Evolutionary conservation across 2,797 vertebrate genomes (phyloP).

Genomic region (Staurois parvus): DNA sequence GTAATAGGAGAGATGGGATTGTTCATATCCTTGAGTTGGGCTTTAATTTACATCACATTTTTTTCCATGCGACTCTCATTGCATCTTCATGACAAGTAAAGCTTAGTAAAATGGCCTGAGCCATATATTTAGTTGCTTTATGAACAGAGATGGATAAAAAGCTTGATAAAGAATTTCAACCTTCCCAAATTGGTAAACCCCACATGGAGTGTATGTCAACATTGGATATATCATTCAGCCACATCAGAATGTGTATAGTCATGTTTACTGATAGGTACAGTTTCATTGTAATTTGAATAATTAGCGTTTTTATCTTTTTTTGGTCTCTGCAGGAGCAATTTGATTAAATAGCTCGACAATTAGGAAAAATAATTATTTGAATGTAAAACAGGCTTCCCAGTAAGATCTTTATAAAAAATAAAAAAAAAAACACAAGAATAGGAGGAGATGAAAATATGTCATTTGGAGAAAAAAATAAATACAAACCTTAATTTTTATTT

Average conservation of each 20-base stretch:
- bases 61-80: no score
- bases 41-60: no score
- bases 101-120: no score
- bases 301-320: not conserved
- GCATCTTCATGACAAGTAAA: no score
- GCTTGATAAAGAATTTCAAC: no score
- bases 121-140: no score
- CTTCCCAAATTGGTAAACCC: no score
- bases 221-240: not conserved
- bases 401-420: slow-evolving; percentile 5
- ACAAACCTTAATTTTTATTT: slow-evolving; percentile 28
- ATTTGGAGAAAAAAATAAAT: not conserved
- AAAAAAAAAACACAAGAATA: not conserved
- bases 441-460: not conserved
- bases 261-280: not conserved
- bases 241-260: not conserved
- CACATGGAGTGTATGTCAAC: no score
- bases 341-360: slow-evolving; percentile 10
- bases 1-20: no score
- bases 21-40: no score
- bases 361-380: not conserved
- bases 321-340: slow-evolving; percentile 2
- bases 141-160: no score
- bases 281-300: not conserved
- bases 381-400: not conserved